Percentiles rank a stretch among this genome's conserved stretches.
These are phyloP conservation scores for Perca flavescens DNA, from an alignment of 2,113 vertebrate genomes.

Conservation along the genomic window DNA sequence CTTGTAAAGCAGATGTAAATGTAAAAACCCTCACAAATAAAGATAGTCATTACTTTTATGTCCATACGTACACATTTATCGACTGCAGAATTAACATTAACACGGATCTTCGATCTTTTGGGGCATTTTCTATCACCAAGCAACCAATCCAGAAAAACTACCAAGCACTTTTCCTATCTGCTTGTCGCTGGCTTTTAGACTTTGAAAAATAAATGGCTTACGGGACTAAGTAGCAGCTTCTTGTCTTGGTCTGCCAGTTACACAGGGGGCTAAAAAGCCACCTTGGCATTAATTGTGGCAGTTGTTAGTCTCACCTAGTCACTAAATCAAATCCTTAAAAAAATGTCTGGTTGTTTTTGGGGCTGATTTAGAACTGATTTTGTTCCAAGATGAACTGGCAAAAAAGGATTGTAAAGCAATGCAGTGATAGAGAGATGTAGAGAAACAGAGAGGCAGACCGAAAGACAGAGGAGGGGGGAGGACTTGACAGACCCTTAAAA, in stretches of 20 bases:
- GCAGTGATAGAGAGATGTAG: neutral
- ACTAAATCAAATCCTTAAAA: conserved; percentile 7
- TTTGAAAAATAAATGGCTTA: conserved; percentile 26
- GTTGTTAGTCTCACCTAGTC: conserved; percentile 19
- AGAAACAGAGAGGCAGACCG: neutral
- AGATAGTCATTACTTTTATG: neutral
- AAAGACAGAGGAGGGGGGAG: neutral
- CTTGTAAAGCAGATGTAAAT: neutral
- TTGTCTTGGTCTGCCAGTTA: conserved; percentile 61
- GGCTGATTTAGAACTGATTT: neutral
- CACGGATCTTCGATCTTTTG: neutral
- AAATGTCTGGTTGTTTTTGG: neutral
- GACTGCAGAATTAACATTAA: neutral
- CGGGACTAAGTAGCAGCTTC: conserved; percentile 31
- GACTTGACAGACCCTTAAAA: conserved; percentile 24
- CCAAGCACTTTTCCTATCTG: neutral
- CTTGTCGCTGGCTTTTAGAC: conserved; percentile 17
- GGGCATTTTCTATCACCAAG: neutral
- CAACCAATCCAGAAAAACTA: conserved; percentile 11
- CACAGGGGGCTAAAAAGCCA: conserved; percentile 36
- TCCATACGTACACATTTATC: neutral
- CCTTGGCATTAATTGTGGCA: conserved; percentile 54
- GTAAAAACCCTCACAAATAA: neutral
- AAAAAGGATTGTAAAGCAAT: neutral
- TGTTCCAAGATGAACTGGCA: conserved; percentile 25